Evolutionary conservation across 2,797 vertebrate species (phyloP).

Genomic region (Hylomyscus alleni): DNA sequence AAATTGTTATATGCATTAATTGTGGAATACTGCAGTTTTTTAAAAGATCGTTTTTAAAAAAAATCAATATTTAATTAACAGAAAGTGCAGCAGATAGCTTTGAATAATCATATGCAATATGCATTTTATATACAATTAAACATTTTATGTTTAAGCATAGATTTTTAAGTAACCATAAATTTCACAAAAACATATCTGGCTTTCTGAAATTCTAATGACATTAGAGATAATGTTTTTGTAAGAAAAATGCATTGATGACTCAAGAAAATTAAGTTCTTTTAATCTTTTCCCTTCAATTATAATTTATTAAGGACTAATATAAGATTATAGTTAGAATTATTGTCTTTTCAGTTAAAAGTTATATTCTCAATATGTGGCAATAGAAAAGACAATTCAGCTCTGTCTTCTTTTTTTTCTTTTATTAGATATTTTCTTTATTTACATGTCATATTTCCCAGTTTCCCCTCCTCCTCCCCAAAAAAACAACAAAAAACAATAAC

Average conservation of each 20-base stretch:
- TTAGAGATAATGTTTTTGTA: not conserved
- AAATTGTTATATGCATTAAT: not conserved
- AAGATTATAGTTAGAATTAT: not conserved
- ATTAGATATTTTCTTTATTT: no score
- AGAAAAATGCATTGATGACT: not conserved
- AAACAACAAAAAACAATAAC: no score
- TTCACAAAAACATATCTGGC: not conserved
- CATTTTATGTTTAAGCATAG: not conserved
- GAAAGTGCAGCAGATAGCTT: not conserved
- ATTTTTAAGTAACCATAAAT: constrained; percentile 10
- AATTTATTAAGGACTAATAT: not conserved
- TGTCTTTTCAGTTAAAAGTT: not conserved
- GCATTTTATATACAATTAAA: not conserved
- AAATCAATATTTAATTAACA: constrained; percentile 1
- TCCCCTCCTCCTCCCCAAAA: no score
- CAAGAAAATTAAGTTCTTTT: constrained; percentile 4
- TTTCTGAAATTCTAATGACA: not conserved
- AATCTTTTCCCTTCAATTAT: not conserved
- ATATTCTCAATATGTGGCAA: not conserved
- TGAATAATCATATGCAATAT: not conserved
- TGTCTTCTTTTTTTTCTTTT: no score
- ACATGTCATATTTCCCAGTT: no score
- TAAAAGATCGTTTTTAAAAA: not conserved
- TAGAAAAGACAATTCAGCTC: not conserved
- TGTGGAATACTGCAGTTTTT: not conserved